phyloP scores from a whole-genome alignment of 2,888 invertebrate genomes.

The Plebejus melissa region DNA sequence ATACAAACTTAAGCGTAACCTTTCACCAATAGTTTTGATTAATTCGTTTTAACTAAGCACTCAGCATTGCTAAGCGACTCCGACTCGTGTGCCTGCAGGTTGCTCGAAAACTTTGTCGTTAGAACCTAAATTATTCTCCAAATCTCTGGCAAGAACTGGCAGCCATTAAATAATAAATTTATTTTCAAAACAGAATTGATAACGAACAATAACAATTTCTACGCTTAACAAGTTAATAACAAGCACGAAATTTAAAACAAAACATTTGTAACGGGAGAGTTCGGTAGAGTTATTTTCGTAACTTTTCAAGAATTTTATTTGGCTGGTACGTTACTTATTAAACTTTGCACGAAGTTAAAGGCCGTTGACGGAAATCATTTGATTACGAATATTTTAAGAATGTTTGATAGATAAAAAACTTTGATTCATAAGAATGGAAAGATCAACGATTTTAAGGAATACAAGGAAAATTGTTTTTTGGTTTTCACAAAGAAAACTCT shows the following conservation, averaged over 20 bases:
- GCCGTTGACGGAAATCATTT: constrained; percentile 6
- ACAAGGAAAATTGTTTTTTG: not conserved
- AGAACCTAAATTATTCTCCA: not conserved
- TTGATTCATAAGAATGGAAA: not conserved
- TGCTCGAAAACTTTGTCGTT: not conserved
- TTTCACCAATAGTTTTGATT: too few species aligned
- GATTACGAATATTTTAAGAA: not conserved
- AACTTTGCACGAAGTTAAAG: not conserved
- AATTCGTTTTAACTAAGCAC: too few species aligned
- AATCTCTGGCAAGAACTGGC: not conserved
- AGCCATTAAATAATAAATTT: not conserved
- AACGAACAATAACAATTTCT: not conserved
- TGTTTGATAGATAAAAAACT: not conserved
- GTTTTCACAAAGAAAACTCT: not conserved
- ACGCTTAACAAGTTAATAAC: not conserved
- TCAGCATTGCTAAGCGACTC: too few species aligned
- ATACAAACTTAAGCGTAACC: too few species aligned
- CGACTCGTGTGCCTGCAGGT: too few species aligned
- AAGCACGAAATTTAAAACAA: not conserved
- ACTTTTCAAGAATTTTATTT: constrained; percentile 1
- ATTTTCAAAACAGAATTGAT: not conserved
- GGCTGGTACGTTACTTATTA: not conserved
- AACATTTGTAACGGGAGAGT: not conserved
- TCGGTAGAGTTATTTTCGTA: not conserved
- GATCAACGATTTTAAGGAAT: not conserved